Percentiles rank a stretch among this genome's conserved stretches.
These are phyloP conservation scores for Lucinisca nassula DNA, from an alignment of 2,888 invertebrate species.

Conservation along the genomic window DNA sequence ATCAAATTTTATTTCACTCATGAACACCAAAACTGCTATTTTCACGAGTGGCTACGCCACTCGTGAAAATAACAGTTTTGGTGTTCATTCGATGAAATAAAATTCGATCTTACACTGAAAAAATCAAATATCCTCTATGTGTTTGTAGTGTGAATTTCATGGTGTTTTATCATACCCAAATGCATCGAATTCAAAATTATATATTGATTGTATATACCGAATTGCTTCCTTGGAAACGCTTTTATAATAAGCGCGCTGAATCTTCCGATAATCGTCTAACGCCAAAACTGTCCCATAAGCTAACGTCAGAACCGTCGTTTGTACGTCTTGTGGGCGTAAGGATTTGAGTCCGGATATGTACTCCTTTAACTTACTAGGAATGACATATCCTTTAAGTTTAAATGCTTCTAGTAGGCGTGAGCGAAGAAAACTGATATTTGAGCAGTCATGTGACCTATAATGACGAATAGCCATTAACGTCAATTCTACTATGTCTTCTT, in stretches of 20 bases:
- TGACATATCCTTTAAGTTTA: not conserved
- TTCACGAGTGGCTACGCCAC: too few species aligned
- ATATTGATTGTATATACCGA: not conserved
- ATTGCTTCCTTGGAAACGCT: not conserved
- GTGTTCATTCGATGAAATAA: too few species aligned
- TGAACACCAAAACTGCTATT: too few species aligned
- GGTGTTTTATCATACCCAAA: not conserved
- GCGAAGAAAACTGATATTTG: not conserved
- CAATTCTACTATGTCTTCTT: not conserved
- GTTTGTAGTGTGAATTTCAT: too few species aligned
- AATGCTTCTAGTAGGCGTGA: not conserved
- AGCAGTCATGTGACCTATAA: not conserved
- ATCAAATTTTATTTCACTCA: too few species aligned
- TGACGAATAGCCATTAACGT: not conserved
- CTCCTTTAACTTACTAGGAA: not conserved
- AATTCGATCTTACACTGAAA: too few species aligned
- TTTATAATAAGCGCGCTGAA: too few species aligned
- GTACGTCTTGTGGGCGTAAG: not conserved
- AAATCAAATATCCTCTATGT: too few species aligned
- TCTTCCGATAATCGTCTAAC: too few species aligned
- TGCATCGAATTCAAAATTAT: constrained; percentile 4
- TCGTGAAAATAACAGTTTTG: too few species aligned
- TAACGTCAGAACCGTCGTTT: not conserved
- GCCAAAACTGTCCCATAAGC: not conserved
- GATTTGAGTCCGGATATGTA: not conserved